Conservation (phyloP, 1,140 invertebrate species). For the Diprion similis region DNA sequence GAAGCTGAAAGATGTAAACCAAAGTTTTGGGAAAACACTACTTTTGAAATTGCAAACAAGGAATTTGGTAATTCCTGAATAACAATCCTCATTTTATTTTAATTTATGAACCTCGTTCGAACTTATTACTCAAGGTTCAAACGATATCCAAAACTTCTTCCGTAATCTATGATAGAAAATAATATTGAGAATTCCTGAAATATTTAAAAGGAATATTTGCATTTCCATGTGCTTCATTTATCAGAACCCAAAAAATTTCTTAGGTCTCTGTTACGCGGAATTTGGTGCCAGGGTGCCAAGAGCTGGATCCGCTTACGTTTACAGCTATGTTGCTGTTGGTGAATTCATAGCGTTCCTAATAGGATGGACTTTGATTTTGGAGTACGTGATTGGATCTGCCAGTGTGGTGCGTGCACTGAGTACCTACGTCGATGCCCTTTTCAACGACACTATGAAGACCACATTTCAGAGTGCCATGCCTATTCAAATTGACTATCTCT, state of each 20-base stretch:
- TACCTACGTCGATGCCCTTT: constrained; percentile 74
- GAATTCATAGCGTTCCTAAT: constrained; percentile 81
- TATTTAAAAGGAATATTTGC: too few relatives aligned
- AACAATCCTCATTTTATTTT: too few relatives aligned
- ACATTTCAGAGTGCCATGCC: constrained; percentile 67
- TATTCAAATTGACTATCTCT: constrained; percentile 65
- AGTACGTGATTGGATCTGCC: constrained; percentile 87
- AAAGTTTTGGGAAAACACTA: too few relatives aligned
- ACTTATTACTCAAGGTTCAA: too few relatives aligned
- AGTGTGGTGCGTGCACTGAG: constrained; percentile 79
- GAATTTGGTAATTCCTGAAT: too few relatives aligned
- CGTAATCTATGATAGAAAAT: too few relatives aligned
- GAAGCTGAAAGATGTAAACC: too few relatives aligned
- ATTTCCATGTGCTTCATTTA: too few relatives aligned
- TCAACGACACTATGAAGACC: constrained; percentile 68
- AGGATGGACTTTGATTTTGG: constrained; percentile 90
- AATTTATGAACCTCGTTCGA: too few relatives aligned
- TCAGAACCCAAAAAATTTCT: background rate
- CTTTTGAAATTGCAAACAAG: too few relatives aligned
- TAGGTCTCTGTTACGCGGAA: constrained; percentile 86
- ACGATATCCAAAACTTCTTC: too few relatives aligned
- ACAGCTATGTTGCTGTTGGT: constrained; percentile 89
- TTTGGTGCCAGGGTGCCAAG: constrained; percentile 88
- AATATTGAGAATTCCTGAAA: too few relatives aligned
- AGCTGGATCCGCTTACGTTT: constrained; percentile 88